Evolutionary conservation across 2,888 invertebrate species (phyloP).

Genomic region (Drosophila falleni): DNA sequence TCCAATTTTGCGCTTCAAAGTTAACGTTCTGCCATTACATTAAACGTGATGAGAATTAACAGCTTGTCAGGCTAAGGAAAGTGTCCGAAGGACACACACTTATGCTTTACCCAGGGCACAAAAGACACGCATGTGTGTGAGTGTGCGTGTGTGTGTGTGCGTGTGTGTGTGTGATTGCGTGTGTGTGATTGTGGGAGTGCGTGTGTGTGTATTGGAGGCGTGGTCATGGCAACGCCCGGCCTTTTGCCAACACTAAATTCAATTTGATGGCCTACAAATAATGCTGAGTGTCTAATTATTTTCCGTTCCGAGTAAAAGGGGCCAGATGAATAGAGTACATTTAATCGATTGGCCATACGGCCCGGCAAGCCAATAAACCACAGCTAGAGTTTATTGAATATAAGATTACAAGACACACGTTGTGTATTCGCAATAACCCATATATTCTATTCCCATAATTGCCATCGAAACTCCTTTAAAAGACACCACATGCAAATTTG

Average conservation of each 20-base stretch:
- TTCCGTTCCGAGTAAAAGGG: conserved; percentile 42
- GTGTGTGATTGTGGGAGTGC: neutral
- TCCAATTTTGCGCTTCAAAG: conserved; percentile 78
- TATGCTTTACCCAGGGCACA: conserved; percentile 22
- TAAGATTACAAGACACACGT: conserved; percentile 31
- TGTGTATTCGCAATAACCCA: conserved; percentile 59
- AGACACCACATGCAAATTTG: conserved; percentile 37
- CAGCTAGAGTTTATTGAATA: conserved; percentile 52
- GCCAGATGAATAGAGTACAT: conserved; percentile 14
- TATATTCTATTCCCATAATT: conserved; percentile 10
- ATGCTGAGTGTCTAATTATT: conserved; percentile 80
- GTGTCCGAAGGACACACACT: conserved; percentile 33
- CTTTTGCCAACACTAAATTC: conserved; percentile 71
- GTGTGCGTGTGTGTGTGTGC: conserved; percentile 16
- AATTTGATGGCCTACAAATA: conserved; percentile 80
- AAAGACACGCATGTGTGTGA: conserved; percentile 31
- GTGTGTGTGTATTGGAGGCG: conserved; percentile 44
- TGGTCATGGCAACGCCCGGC: conserved; percentile 55
- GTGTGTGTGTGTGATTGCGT: neutral
- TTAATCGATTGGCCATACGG: conserved; percentile 33
- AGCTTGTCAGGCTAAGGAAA: conserved; percentile 56
- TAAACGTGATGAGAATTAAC: conserved; percentile 81
- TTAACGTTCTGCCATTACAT: conserved; percentile 79
- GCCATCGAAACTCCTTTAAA: conserved; percentile 2
- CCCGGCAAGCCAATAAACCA: conserved; percentile 32